Percentiles rank a stretch among this genome's conserved stretches.
These are phyloP conservation scores for Holothuria leucospilota DNA, from an alignment of 53 echinoderm and acorn worm genomes.

Conservation along the genomic window DNA sequence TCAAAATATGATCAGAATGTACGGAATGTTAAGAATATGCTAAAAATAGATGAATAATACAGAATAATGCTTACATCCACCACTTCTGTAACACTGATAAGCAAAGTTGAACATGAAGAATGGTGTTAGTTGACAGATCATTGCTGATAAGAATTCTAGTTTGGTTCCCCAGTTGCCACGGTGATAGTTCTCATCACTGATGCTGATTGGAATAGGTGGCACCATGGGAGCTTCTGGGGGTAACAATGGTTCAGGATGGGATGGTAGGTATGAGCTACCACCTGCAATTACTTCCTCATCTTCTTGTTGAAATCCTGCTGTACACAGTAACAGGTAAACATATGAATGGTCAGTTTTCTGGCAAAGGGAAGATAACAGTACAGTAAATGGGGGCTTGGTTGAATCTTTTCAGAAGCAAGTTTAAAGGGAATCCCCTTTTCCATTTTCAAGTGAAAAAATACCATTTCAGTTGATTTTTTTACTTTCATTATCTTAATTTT, in stretches of 20 bases:
- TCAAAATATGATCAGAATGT: no score
- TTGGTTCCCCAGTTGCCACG: constrained; percentile 73
- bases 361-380: no score
- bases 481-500: no score
- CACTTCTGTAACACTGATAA: constrained; percentile 4
- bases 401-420: no score
- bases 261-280: constrained; percentile 36
- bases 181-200: constrained; percentile 63
- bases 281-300: constrained; percentile 3
- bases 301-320: neutral
- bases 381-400: no score
- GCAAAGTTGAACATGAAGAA: neutral
- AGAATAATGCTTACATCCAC: constrained; percentile 28
- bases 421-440: no score
- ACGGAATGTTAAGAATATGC: no score
- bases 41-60: neutral
- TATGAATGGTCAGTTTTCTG: no score
- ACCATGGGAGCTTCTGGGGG: constrained; percentile 31
- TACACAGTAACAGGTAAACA: no score
- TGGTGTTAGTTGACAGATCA: constrained; percentile 41
- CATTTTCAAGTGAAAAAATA: no score
- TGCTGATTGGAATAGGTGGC: constrained; percentile 65
- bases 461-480: no score
- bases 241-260: constrained; percentile 37
- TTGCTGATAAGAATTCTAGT: constrained; percentile 62